These are phyloP conservation scores for Liasis olivaceus DNA, from an alignment of 2,797 vertebrate genomes.

Conservation along the genomic window DNA sequence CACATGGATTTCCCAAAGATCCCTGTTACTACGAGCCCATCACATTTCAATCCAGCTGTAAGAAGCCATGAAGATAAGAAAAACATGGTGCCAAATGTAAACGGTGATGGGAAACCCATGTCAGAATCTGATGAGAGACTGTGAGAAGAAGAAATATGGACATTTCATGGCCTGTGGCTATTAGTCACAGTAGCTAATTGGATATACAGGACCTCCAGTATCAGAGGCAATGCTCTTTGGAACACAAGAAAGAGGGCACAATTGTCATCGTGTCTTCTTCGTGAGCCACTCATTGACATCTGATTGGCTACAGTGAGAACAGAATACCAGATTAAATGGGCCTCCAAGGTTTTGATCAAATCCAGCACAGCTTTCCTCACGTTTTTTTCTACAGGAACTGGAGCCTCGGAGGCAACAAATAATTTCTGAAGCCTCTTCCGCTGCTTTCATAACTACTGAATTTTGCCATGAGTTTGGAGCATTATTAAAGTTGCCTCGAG, in stretches of 20 bases:
- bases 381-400: neutral
- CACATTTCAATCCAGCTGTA: too few species aligned
- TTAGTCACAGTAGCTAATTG: neutral
- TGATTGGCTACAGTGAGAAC: neutral
- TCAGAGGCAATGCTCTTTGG: neutral
- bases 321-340: neutral
- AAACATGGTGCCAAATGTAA: too few species aligned
- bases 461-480: neutral
- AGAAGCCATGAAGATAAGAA: too few species aligned
- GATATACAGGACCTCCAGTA: neutral
- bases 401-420: neutral
- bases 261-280: neutral
- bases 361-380: neutral
- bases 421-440: conserved; percentile 2
- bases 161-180: neutral
- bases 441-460: conserved; percentile 21
- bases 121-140: too few species aligned
- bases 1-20: too few species aligned
- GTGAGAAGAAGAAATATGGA: too few species aligned
- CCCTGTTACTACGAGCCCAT: too few species aligned
- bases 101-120: too few species aligned
- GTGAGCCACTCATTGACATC: neutral
- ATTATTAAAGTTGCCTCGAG: conserved; percentile 26
- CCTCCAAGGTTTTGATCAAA: neutral
- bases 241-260: neutral